Base-by-base conservation (phyloP, 2,888 invertebrate species). In the Leucophenga montana region DNA sequence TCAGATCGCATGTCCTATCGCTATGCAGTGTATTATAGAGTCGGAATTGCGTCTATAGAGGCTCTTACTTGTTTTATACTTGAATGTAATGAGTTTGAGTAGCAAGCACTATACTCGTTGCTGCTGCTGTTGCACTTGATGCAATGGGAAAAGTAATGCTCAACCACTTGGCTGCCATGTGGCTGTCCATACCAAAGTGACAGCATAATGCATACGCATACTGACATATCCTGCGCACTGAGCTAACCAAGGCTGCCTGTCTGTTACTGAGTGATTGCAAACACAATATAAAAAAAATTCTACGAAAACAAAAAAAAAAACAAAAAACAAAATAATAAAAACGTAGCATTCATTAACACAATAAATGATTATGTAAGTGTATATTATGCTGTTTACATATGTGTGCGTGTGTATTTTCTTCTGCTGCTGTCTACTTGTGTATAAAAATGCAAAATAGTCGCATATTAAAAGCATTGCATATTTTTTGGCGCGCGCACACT, bases 301-400 rank as follows among this genome's bases (percentile, higher is more conserved):
- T 3, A 27, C 27, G 8, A 39, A 8, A 39, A 39, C 8, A 39
- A 39, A 8, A 39, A 39, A 39, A 39, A 39, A 39, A 39, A 39
- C 9, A 39, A 33, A 33, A 3, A 33, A 33, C n/a, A n/a, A 33
- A 3, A 5, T 39, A 5, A 11, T 5, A 39, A 39, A 39, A 39
- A 39, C 39, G 39, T 8, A 39, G 39, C 44, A 64, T 64, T 64
- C 62, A 64, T 64, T 64, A 64, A 64, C 62, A 64, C 62, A 64
- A 64, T 64, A 64, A 64, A 64, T 48, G 46, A 64, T 64, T 64
- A 64, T 64, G 62, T 64, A 48, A 64, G 13, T 64, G 62, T 64
- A 64, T 64, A 44, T 64, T 11, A 5, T 18, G 6, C 22, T 64
- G 62, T 9, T 14, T 14, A 11, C 22, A 13, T 48, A 13, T n/a